Conservation (phyloP, 2,888 invertebrate genomes). For the Adineta ricciae region DNA sequence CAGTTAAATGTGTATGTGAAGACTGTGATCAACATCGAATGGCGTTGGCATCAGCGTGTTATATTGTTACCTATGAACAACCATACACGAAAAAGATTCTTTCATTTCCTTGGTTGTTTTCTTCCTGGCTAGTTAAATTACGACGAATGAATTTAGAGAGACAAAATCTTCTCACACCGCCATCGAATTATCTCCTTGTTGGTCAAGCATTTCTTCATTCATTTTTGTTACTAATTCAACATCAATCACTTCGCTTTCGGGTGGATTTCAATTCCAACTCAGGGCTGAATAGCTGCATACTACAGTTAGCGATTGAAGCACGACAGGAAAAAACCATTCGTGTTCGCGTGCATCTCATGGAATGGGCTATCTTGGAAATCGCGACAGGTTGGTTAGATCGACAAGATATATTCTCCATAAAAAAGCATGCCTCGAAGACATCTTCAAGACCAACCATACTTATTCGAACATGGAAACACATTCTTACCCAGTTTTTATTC, state of each 20-base stretch:
- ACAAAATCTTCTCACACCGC: not conserved
- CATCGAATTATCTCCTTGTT: constrained; percentile 1
- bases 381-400: not conserved
- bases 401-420: not conserved
- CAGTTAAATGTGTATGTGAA: not conserved
- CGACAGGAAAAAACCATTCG: not conserved
- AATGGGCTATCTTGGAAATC: not conserved
- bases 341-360: not conserved
- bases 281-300: not conserved
- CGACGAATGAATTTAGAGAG: not conserved
- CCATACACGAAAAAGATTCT: constrained; percentile 9
- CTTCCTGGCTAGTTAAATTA: not conserved
- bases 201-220: not conserved
- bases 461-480: not conserved
- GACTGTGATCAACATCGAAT: not conserved
- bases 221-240: not conserved
- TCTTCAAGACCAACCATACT: not conserved
- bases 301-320: not conserved
- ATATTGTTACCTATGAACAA: not conserved
- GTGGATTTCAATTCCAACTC: not conserved
- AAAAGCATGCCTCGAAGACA: not conserved
- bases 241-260: not conserved
- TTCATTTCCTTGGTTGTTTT: not conserved
- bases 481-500: not conserved
- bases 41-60: not conserved